phyloP scores from a whole-genome alignment of 1,140 invertebrate species.

The Mya arenaria region DNA sequence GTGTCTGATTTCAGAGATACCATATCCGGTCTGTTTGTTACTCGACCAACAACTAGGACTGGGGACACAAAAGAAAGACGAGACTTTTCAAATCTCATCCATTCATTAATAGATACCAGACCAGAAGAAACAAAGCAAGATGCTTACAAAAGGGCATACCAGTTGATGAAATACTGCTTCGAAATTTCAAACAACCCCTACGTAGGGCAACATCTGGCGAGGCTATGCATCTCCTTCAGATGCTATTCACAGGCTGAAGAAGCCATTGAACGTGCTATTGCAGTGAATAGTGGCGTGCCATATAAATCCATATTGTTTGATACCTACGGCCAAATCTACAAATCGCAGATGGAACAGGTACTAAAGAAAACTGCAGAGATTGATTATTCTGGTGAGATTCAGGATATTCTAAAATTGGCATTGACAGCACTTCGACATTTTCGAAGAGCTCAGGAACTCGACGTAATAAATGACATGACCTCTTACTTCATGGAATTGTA shows the following conservation, averaged over 20 bases:
- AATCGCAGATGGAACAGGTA: slow-evolving; percentile 14
- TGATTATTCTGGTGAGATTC: background rate
- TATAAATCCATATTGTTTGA: slow-evolving; percentile 21
- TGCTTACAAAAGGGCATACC: background rate
- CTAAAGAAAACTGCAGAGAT: too few species aligned
- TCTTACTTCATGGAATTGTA: background rate
- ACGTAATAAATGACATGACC: background rate
- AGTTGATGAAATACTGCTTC: slow-evolving; percentile 26
- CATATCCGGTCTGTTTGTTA: too few species aligned
- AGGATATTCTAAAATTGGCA: background rate
- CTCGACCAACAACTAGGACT: too few species aligned
- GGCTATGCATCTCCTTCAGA: slow-evolving; percentile 3
- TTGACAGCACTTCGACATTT: background rate
- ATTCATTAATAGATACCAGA: background rate
- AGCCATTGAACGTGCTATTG: slow-evolving; percentile 6
- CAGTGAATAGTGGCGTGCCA: background rate
- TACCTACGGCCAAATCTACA: slow-evolving; percentile 37
- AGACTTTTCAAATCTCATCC: background rate
- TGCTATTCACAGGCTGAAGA: background rate
- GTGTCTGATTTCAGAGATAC: too few species aligned
- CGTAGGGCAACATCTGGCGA: slow-evolving; percentile 35
- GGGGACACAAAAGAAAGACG: background rate
- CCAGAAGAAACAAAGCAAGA: background rate
- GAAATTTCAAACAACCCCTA: slow-evolving; percentile 30
- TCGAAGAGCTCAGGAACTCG: background rate